Conservation (phyloP, 2,888 invertebrate species). For the Lochmaea capreae region DNA sequence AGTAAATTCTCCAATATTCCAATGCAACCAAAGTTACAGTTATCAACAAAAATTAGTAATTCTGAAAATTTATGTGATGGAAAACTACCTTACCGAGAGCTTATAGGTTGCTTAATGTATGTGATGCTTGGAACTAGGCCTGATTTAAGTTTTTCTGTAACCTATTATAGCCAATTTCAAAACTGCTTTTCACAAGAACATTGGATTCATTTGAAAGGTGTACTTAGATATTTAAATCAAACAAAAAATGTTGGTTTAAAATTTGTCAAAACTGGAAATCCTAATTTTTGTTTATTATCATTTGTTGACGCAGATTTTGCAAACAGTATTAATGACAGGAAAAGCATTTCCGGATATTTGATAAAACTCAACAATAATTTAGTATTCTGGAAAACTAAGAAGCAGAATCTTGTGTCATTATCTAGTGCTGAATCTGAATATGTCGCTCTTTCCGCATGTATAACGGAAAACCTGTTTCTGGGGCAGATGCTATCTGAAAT, state of each 20-base stretch:
- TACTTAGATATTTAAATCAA: slow-evolving; percentile 27
- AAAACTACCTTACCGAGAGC: slow-evolving; percentile 36
- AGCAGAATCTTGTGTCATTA: too few species aligned
- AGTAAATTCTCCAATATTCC: slow-evolving; percentile 29
- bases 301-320: slow-evolving; percentile 31
- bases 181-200: slow-evolving; percentile 38
- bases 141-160: slow-evolving; percentile 43
- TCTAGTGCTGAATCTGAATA: too few species aligned
- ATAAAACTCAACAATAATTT: too few species aligned
- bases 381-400: too few species aligned
- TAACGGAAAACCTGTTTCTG: too few species aligned
- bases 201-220: slow-evolving; percentile 41
- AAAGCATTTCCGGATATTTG: too few species aligned
- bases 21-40: too few species aligned
- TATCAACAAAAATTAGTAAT: too few species aligned
- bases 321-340: slow-evolving; percentile 5
- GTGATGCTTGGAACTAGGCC: slow-evolving; percentile 43
- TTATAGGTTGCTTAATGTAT: slow-evolving; percentile 45
- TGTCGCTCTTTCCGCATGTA: too few species aligned
- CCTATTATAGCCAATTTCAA: slow-evolving; percentile 46
- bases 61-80: neutral
- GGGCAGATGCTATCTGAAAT: too few species aligned
- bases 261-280: slow-evolving; percentile 29
- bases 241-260: too few species aligned
- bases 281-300: slow-evolving; percentile 6